Percentiles rank a stretch among this genome's conserved stretches.
These are phyloP conservation scores for Melanocharis versteri DNA, from an alignment of 2,113 vertebrate species.

Conservation along the genomic window DNA sequence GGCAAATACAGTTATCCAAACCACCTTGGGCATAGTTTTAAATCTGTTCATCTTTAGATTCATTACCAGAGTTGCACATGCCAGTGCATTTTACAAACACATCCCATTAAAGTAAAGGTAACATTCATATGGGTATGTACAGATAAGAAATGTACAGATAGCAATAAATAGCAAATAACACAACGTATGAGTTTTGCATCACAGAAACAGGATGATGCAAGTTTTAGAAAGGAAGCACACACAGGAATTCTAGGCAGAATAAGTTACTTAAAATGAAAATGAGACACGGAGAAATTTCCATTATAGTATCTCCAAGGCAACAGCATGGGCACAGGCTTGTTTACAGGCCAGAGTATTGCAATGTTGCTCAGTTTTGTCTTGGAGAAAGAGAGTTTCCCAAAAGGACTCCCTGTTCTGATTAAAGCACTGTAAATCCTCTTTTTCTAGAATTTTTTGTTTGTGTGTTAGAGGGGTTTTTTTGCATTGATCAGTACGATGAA, in stretches of 20 bases:
- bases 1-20: not conserved
- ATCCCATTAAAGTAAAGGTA: not conserved
- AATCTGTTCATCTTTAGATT: not conserved
- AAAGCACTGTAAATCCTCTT: not conserved
- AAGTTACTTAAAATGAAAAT: not conserved
- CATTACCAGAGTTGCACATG: not conserved
- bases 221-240: not conserved
- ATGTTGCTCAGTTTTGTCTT: not conserved
- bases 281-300: not conserved
- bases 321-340: not conserved
- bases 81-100: not conserved
- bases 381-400: not conserved
- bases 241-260: not conserved
- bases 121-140: not conserved
- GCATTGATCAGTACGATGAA: not conserved
- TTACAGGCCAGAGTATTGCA: not conserved
- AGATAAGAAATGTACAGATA: not conserved
- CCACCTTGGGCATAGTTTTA: not conserved
- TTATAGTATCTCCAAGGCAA: not conserved
- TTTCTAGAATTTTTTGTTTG: not conserved
- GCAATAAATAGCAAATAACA: not conserved
- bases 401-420: not conserved
- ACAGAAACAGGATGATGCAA: not conserved
- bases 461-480: accelerated
- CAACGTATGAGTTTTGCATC: not conserved